Conservation (phyloP, 2,113 vertebrate species). For the Caloenas nicobarica region DNA sequence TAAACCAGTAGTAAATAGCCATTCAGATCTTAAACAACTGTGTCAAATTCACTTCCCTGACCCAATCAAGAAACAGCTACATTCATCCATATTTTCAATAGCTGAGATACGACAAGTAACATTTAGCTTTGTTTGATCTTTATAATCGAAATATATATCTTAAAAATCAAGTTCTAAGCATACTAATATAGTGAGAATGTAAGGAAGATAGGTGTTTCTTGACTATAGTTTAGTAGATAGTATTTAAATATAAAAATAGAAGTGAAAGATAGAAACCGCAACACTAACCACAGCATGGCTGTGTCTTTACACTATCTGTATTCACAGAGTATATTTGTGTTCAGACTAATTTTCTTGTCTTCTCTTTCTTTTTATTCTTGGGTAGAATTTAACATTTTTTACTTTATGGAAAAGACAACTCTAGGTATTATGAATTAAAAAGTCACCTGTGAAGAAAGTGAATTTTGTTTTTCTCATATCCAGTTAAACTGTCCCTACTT, state of each 20-base stretch:
- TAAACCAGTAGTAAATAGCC: neutral
- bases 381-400: neutral
- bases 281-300: neutral
- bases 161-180: neutral
- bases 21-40: neutral
- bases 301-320: neutral
- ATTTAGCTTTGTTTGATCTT: neutral
- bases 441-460: neutral
- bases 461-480: neutral
- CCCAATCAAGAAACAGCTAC: neutral
- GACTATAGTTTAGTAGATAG: neutral
- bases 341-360: neutral
- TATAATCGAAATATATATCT: neutral
- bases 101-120: accelerated
- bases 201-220: neutral
- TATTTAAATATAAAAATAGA: neutral
- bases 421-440: neutral
- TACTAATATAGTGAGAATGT: neutral
- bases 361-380: neutral
- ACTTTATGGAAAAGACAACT: neutral
- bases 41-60: neutral
- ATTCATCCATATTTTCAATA: neutral
- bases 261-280: neutral
- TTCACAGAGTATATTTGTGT: neutral
- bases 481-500: neutral